Evolutionary conservation across 2,113 vertebrate species (phyloP).

Genomic region (Turdus rufiventris): DNA sequence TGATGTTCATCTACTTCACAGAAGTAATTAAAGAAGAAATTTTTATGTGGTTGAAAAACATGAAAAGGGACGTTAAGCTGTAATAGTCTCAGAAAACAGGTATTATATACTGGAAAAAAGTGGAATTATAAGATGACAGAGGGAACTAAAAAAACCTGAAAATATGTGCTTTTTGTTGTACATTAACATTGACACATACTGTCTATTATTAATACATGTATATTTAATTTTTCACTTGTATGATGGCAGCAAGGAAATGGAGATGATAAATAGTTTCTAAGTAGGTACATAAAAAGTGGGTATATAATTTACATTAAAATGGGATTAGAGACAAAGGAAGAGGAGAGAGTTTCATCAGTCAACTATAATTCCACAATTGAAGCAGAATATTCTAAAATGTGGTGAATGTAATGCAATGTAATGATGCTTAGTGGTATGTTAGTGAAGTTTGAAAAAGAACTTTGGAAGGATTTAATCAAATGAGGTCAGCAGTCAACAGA

Average conservation of each 20-base stretch:
- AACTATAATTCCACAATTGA: not conserved
- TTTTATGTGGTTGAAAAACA: not conserved
- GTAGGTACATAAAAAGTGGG: not conserved
- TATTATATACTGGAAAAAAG: not conserved
- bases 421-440: not conserved
- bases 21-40: not conserved
- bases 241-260: not conserved
- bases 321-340: not conserved
- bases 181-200: not conserved
- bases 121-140: not conserved
- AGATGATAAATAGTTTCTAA: not conserved
- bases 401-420: not conserved
- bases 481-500: conserved; percentile 29
- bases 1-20: not conserved
- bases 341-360: not conserved
- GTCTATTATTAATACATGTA: not conserved
- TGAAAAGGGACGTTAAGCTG: not conserved
- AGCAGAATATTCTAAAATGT: not conserved
- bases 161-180: not conserved
- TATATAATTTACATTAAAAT: not conserved
- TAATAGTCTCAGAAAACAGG: not conserved
- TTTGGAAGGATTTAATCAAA: conserved; percentile 15
- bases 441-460: not conserved
- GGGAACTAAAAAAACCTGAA: not conserved
- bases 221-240: not conserved